These are phyloP conservation scores for Characodon lateralis DNA, from an alignment of 2,797 vertebrate species.

Conservation along the genomic window DNA sequence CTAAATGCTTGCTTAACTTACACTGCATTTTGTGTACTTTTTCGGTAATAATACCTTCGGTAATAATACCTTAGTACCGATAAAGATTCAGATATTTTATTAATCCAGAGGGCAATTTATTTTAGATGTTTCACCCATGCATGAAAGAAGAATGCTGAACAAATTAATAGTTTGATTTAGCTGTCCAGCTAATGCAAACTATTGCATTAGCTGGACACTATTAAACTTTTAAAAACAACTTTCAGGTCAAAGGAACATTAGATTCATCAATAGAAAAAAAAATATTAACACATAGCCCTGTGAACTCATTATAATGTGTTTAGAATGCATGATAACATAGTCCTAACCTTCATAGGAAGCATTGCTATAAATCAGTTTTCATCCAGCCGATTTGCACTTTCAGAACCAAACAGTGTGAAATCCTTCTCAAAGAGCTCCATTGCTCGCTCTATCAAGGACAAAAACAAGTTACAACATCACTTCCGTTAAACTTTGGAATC, in stretches of 20 bases:
- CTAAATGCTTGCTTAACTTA: too few relatives aligned
- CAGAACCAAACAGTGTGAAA: not conserved
- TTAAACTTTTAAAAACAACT: not conserved
- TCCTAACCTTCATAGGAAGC: conserved; percentile 3
- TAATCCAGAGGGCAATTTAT: too few relatives aligned
- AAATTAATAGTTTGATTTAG: not conserved
- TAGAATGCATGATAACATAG: not conserved
- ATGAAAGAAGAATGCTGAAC: not conserved
- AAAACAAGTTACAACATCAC: not conserved
- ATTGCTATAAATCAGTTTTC: not conserved
- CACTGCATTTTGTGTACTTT: too few relatives aligned
- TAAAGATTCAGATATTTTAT: too few relatives aligned
- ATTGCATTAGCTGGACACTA: too few relatives aligned
- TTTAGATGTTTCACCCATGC: not conserved
- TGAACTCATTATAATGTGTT: not conserved
- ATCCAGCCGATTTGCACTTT: not conserved
- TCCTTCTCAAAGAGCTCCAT: not conserved
- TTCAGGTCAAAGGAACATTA: not conserved
- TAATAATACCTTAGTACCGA: too few relatives aligned
- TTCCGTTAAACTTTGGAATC: conserved; percentile 17
- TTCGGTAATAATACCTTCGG: too few relatives aligned
- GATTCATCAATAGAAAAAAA: not conserved
- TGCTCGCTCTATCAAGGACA: too few relatives aligned
- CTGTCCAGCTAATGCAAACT: too few relatives aligned
- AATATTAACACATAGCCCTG: not conserved